Evolutionary conservation across 2,888 invertebrate genomes (phyloP).

Genomic region (Chymomyza caudatula): DNA sequence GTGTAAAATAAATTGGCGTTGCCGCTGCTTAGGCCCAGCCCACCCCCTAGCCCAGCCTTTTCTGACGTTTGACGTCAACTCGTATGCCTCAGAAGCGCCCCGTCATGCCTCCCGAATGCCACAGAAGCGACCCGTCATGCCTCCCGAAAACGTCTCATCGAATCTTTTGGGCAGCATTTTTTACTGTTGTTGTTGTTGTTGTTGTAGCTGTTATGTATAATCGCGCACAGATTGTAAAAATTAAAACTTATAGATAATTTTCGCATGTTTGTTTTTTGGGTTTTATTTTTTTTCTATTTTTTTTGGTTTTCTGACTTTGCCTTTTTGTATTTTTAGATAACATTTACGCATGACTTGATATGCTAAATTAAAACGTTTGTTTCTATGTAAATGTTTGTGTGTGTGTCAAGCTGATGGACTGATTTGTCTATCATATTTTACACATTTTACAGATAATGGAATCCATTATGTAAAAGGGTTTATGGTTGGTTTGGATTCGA

Average conservation of each 20-base stretch:
- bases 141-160: not conserved
- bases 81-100: constrained; percentile 9
- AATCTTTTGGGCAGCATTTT: constrained; percentile 58
- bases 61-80: constrained; percentile 63
- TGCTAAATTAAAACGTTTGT: constrained; percentile 30
- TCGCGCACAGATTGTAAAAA: constrained; percentile 72
- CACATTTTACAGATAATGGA: constrained; percentile 8
- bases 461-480: constrained; percentile 19
- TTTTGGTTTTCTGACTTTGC: not conserved
- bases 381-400: not conserved
- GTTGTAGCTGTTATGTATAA: constrained; percentile 45
- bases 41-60: constrained; percentile 22
- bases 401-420: not conserved
- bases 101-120: not conserved
- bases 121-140: not conserved
- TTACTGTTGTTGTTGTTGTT: constrained; percentile 23
- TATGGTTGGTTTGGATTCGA: constrained; percentile 24
- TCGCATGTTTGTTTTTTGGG: constrained; percentile 60
- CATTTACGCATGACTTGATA: constrained; percentile 68
- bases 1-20: constrained; percentile 73
- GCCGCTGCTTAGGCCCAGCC: constrained; percentile 20
- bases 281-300: not conserved
- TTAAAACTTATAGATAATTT: constrained; percentile 73
- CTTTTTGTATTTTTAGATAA: constrained; percentile 35
- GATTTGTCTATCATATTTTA: constrained; percentile 7